Base-by-base conservation (phyloP, 2,888 invertebrate genomes). In the Drosophila flavopinicola region DNA sequence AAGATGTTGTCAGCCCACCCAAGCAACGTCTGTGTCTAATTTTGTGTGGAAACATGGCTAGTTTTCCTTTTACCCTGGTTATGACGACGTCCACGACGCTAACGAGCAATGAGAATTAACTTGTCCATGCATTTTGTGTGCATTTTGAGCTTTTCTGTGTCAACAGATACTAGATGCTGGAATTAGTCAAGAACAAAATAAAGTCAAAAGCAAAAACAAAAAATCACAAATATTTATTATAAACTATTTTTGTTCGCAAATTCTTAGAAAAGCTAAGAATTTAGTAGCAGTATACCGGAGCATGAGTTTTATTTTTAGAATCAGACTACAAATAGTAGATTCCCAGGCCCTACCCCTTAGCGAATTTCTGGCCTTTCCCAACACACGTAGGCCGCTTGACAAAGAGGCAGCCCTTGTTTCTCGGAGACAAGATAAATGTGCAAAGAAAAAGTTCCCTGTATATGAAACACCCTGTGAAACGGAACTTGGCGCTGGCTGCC, bases 341-440 rank as follows among this genome's bases (percentile, higher is more conserved):
- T 11, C 13, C 6, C 20, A 11, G 1, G 2, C 23, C 20, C 29
- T 24, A 25, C 38, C 27, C 27, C 42, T 35, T 17, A 11, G 25
- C 10, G 9, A 41, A 47, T 69, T 67, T 80, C 66, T 82, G 78
- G 66, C 75, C 70, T 73, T 80, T 66, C 78, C 58, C 74, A 79
- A 82, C 74, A 77, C 59, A 38, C 49, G 25, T 60, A 77, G 82
- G 85, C 78, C 77, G 45, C 45, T 56, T 85, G 79, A 75, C 85
- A 79, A 82, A 64, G 48, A n/a, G 80, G 59, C 58, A 75, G 66
- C 84, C 72, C 72, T 70, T 71, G 53, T 39, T 39, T 42, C 38
- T 47, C 27, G 10, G 7, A 10, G 10, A 23, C 29, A n/a, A n/a
- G n/a, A n/a, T n/a, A n/a, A n/a, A n/a, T n/a, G n/a, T n/a, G 15